Base-by-base conservation (phyloP, 2,888 invertebrate genomes). In the Pollenia amentaria region DNA sequence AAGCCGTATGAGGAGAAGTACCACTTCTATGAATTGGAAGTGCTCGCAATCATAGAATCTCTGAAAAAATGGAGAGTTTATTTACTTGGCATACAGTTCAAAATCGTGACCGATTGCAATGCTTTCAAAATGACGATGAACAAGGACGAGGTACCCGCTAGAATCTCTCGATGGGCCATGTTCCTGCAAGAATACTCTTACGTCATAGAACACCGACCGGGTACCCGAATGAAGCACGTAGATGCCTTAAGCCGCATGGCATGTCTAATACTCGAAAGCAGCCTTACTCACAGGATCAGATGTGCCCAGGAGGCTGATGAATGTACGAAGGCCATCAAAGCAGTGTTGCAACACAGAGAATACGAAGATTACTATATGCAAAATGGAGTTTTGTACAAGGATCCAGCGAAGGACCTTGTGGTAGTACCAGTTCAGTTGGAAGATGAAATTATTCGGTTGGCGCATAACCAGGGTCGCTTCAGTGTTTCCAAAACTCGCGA, bases 11-110 rank as follows among this genome's bases (percentile, higher is more conserved):
- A 90, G 8, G 90, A 92, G 86, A 87, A 88, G 48, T 92, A 91
- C 91, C n/a, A n/a, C n/a, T n/a, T n/a, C 42, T 92, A 92, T 77
- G 91, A 92, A 57, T 79, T 93, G 3, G 92, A 93, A 88, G 90
- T 91, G 3, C 77, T 92, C 8, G 92, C 91, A 0, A 88, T 92
- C 8, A 89, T 92, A 10, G 81, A 90, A 87, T 89, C 92, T 0
- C 64, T 92, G 0, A 90, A 91, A 46, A 91, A 91, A 70, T 92
- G 92, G 87, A 60, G 91, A 14, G 85, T 90, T 0, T 92, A 91
- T 81, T 72, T 92, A 10, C 62, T 91, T 11, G 91, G 90, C 7
- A 73, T 81, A 42, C 65, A 87, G 21, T 91, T 91, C 64, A 92
- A 90, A 82, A 90, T 92, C n/a, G 84, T 91, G 6, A 91, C 91